These are phyloP conservation scores for Ancistrus triradiatus DNA, from an alignment of 2,113 vertebrate species.

Conservation along the genomic window DNA sequence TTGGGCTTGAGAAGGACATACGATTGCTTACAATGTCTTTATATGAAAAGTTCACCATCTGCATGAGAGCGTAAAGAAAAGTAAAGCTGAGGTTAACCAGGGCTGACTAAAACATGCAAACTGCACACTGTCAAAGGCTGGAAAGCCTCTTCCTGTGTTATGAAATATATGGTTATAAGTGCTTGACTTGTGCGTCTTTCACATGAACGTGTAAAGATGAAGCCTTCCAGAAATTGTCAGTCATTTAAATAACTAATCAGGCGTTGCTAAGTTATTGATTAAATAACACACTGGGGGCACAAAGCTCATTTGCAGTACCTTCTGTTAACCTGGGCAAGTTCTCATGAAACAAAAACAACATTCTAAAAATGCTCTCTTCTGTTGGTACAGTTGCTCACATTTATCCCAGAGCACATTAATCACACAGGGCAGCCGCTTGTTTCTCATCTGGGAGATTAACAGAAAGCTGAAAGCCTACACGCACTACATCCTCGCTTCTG, in stretches of 20 bases:
- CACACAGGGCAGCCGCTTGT: conserved; percentile 9
- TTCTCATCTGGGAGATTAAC: conserved; percentile 24
- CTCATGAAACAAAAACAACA: no score
- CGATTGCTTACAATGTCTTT: conserved; percentile 41
- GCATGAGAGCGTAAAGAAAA: conserved; percentile 30
- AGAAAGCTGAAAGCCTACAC: conserved; percentile 18
- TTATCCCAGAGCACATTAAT: conserved; percentile 25
- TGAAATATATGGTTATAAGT: no score
- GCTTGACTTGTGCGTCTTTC: no score
- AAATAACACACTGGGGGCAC: no score
- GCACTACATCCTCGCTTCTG: conserved; percentile 43
- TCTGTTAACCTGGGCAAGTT: no score
- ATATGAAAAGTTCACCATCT: conserved; percentile 37
- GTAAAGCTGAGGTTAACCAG: conserved; percentile 38
- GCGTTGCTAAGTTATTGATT: no score
- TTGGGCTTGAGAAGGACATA: conserved; percentile 35
- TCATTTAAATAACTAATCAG: background rate
- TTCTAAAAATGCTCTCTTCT: conserved; percentile 31
- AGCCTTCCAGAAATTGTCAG: background rate
- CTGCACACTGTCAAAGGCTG: conserved; percentile 27
- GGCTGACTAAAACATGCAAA: conserved; percentile 33
- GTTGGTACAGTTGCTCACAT: conserved; percentile 16
- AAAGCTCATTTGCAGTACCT: no score
- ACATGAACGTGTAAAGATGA: conserved; percentile 16
- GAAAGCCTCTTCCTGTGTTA: no score